Base-by-base conservation (phyloP, 2,888 invertebrate species). In the Macrosoma leucophasiata region DNA sequence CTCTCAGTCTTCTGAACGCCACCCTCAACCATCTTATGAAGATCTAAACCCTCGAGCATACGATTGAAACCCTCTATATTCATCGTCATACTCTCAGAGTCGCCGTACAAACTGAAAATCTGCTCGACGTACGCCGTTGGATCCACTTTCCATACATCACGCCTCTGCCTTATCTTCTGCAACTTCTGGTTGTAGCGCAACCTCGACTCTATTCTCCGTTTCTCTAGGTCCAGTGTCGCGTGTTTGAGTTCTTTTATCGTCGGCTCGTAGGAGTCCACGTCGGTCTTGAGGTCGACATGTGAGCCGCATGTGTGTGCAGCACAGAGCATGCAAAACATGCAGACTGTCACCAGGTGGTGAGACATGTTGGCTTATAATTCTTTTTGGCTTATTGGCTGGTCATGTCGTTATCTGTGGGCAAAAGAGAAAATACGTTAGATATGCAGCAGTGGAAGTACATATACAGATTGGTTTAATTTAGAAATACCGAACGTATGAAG, bases 291-390 rank as follows among this genome's bases (percentile, higher is more conserved):
- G 48, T 86, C 87, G 28, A 88, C 79, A 57, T 93, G 93, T 2
- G 92, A 91, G 26, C 89, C 90, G 60, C 94, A 93, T 0, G 90
- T 90, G 57, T 92, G 92, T 7, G 92, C 89, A 2, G 93, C 92
- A 58, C 93, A 93, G 0, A 94, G 76, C 27, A 94, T 85, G 59
- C 94, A 94, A 53, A 94, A 91, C 72, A 94, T 90, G 62, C 93
- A 93, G n/a, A 93, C 92, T 8, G 92, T 90, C 51, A 93, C 89
- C 36, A 94, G 82, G 58, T 89, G 78, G 33, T 71, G 79, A 5
- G 82, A 72, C 84, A 84, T 84, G 43, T 58, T 69, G 30, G 29
- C 33, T 47, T 40, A 36, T 33, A 28, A 13, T 23, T 29, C 7
- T n/a, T 11, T 4, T 23, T 19, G 29, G 12, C 14, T 35, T 43